Evolutionary conservation across 2,888 invertebrate genomes (phyloP), one percentile per base, ranked within the genome.

Genomic region (Formica aserva): DNA sequence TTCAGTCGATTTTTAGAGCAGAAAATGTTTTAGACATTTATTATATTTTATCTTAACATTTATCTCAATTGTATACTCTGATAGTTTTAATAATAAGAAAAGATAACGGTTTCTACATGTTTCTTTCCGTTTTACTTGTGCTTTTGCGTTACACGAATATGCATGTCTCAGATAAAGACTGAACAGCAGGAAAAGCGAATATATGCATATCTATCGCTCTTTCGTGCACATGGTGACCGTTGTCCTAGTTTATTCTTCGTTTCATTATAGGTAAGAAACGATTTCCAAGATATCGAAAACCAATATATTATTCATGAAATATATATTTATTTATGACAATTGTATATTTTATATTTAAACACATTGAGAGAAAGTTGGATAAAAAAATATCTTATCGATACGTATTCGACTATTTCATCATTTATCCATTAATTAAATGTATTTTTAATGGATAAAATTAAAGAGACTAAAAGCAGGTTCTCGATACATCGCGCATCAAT

Each of bases 201-300:
- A 52, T 38, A 35, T 55, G 11, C 66, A 38, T 66, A 67, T 67
- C 55, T 66, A 11, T 55, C 13, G 66, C 6, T 52, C 38, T 67
- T 77, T 29, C 55, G 38, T 66, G n/a, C 55, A 66, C 67, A 38
- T 38, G 35, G 26, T 76, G 66, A 77, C 66, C 55, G 55, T 77
- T 77, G 77, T n/a, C 67, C 77, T 55, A 55, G 38, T 67, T 77
- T 77, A 66, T 77, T 77, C 69, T 32, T 57, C 29, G 26, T 18
- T 35, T 55, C 38, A n/a, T 66, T 52, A n/a, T 67, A 77, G 67
- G 38, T 77, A 55, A 55, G 67, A 55, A 67, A 65, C 22, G 13
- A 29, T 67, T 67, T 67, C 15, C 77, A 29, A 55, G 55, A 29
- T 55, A 77, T 66, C 67, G 76, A 29, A 77, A 77, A 35, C 9